Conservation (phyloP, 2,888 invertebrate genomes). For the Cephus runcator region DNA sequence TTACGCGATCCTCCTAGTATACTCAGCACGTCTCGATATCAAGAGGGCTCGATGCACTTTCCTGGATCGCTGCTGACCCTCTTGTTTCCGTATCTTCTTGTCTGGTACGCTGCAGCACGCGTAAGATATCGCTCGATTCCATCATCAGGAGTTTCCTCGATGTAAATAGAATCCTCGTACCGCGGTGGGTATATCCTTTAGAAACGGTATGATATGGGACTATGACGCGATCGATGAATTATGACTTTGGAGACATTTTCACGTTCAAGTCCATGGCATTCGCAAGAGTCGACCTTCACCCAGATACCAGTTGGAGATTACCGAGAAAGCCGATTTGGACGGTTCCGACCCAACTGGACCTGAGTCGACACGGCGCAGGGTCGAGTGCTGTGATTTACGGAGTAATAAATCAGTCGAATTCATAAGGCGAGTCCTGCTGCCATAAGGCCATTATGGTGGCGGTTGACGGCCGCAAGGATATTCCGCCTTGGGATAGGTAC, state of each 20-base stretch:
- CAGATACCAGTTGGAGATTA: background rate
- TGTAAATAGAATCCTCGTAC: background rate
- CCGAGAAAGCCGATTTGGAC: background rate
- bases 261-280: slow-evolving; percentile 31
- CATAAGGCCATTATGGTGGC: background rate
- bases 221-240: slow-evolving; percentile 39
- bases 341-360: background rate
- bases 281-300: background rate
- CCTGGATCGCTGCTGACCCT: background rate
- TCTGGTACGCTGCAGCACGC: background rate
- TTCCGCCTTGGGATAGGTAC: background rate
- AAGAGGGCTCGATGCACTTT: background rate
- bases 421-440: background rate
- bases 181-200: background rate
- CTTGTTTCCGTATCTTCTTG: background rate
- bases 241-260: slow-evolving; percentile 61
- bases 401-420: background rate
- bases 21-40: background rate
- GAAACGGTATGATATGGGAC: background rate
- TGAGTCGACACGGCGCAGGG: background rate
- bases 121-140: background rate
- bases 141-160: background rate
- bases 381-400: background rate
- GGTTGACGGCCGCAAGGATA: background rate
- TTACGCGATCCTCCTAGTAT: background rate